These are phyloP conservation scores for Pygoscelis adeliae DNA, from an alignment of 2,113 vertebrate species.

Conservation along the genomic window DNA sequence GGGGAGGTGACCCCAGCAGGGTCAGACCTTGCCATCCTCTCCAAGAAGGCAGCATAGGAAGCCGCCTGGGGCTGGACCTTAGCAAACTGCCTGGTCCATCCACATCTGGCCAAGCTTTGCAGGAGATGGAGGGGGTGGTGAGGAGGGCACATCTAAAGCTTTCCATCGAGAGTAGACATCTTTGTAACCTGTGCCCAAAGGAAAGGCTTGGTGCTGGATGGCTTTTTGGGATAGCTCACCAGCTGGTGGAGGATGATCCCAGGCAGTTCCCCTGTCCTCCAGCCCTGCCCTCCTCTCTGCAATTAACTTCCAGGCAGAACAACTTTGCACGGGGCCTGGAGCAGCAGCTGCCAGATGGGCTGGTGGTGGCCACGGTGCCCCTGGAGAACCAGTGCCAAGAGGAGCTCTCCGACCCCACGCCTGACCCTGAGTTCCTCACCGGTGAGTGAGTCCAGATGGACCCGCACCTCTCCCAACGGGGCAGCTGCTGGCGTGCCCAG, in stretches of 20 bases:
- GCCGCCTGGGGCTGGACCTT: background rate
- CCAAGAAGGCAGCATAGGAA: background rate
- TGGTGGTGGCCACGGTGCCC: constrained; percentile 92
- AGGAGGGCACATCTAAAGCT: background rate
- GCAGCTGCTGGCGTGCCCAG: fast-evolving
- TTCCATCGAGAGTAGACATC: background rate
- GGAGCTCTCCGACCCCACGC: constrained; percentile 90
- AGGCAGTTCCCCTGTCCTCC: background rate
- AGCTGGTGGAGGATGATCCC: background rate
- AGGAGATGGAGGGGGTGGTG: background rate
- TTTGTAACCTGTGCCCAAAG: background rate
- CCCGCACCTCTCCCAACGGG: fast-evolving
- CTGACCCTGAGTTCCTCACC: constrained; percentile 92
- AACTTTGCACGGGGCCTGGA: constrained; percentile 96
- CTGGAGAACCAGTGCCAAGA: constrained; percentile 94
- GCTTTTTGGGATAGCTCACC: background rate
- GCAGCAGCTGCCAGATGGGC: constrained; percentile 94
- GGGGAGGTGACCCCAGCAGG: background rate
- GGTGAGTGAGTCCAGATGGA: constrained; percentile 74
- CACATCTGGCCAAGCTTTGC: background rate
- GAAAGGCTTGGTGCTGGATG: background rate
- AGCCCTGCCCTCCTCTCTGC: background rate
- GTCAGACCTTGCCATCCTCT: background rate
- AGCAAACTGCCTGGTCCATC: background rate
- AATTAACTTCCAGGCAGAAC: constrained; percentile 85